These are phyloP conservation scores for Sitodiplosis mosellana DNA, from an alignment of 1,140 invertebrate genomes.

Conservation along the genomic window DNA sequence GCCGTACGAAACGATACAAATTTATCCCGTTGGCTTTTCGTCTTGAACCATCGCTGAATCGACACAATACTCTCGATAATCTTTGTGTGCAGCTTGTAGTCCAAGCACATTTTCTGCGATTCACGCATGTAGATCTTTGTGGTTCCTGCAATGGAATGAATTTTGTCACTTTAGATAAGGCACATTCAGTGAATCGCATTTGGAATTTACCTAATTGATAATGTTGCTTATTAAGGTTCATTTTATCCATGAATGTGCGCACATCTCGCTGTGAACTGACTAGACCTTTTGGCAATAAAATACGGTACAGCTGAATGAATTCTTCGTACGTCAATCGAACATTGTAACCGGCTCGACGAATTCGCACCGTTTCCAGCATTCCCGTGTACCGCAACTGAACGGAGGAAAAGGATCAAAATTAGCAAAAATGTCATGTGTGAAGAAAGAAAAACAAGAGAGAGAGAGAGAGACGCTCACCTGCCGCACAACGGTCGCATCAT, in stretches of 20 bases:
- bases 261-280: slow-evolving; percentile 65
- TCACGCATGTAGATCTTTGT: slow-evolving; percentile 88
- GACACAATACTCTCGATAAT: slow-evolving; percentile 83
- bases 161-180: neutral
- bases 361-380: slow-evolving; percentile 91
- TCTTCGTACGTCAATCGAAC: slow-evolving; percentile 84
- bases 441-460: neutral
- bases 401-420: too few species aligned
- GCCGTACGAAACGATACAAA: slow-evolving; percentile 57
- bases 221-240: slow-evolving; percentile 71
- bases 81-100: slow-evolving; percentile 79
- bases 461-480: too few species aligned
- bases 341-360: slow-evolving; percentile 88
- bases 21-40: slow-evolving; percentile 53
- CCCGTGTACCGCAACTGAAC: slow-evolving; percentile 67
- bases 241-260: slow-evolving; percentile 52
- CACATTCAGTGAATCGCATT: neutral
- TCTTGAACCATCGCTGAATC: slow-evolving; percentile 83
- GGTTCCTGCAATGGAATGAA: slow-evolving; percentile 22
- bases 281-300: slow-evolving; percentile 72
- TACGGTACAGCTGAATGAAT: slow-evolving; percentile 81
- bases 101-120: slow-evolving; percentile 82
- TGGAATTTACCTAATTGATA: slow-evolving; percentile 63
- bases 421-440: neutral
- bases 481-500: slow-evolving; percentile 84